phyloP scores from a whole-genome alignment of 2,113 vertebrate genomes.

The Pteruthius melanotis region DNA sequence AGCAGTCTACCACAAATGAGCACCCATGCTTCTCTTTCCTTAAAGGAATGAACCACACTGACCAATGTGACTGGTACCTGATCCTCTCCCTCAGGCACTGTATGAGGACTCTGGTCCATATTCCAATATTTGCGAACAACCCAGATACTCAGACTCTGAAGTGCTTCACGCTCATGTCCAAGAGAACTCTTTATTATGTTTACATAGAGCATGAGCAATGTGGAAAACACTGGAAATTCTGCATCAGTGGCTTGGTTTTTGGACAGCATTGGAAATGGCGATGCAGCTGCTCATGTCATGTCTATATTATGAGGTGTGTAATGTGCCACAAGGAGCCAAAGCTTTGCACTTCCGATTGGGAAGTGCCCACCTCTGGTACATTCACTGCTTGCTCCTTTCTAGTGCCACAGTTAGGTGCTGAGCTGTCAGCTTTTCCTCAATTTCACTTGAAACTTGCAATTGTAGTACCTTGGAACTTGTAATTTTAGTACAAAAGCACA shows the following conservation, averaged over 20 bases:
- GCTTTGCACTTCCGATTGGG: not conserved
- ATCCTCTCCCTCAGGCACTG: not conserved
- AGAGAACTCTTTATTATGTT: conserved; percentile 48
- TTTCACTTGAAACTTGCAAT: not conserved
- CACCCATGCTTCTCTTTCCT: not conserved
- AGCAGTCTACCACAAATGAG: not conserved
- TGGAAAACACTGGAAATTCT: conserved; percentile 29
- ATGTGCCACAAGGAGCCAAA: not conserved
- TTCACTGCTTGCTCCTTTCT: not conserved
- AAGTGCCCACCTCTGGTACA: not conserved
- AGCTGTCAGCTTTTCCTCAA: not conserved
- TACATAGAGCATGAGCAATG: conserved; percentile 26
- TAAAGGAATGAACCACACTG: not conserved
- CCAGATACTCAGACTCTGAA: not conserved
- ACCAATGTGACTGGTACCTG: not conserved
- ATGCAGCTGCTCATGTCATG: not conserved
- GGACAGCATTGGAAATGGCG: not conserved
- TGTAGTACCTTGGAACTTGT: not conserved
- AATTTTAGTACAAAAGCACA: not conserved
- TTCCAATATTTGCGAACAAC: not conserved
- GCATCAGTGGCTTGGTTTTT: conserved; percentile 8
- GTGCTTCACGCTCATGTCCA: not conserved
- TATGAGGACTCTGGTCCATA: not conserved
- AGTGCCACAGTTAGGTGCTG: not conserved
- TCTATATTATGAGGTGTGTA: not conserved